Conservation (phyloP, 2,797 vertebrate species). For the Anableps anableps region DNA sequence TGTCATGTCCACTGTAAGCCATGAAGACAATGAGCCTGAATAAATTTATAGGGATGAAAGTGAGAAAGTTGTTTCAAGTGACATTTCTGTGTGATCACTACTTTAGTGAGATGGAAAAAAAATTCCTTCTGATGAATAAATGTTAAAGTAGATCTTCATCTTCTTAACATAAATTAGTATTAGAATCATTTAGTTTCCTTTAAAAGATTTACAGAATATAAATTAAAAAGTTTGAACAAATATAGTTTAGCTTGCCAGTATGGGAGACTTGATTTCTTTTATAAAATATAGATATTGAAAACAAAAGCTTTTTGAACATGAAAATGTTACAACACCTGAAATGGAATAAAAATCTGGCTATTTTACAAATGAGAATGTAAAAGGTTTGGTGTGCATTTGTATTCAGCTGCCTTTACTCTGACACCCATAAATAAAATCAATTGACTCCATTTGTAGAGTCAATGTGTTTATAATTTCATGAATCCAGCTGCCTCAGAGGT, state of each 20-base stretch:
- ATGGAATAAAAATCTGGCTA: background rate
- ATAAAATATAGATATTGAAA: too few relatives aligned
- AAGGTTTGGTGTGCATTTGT: background rate
- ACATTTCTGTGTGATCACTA: background rate
- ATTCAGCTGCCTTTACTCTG: background rate
- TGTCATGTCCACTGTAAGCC: conserved; percentile 49
- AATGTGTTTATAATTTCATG: background rate
- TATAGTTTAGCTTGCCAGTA: background rate
- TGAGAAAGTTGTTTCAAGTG: background rate
- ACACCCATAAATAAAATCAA: background rate
- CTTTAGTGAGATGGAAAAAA: background rate
- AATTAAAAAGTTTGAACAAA: background rate
- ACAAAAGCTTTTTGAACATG: background rate
- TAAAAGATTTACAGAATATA: background rate
- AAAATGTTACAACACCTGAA: background rate
- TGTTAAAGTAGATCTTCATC: background rate
- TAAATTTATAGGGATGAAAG: background rate
- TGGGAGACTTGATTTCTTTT: background rate
- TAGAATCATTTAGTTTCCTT: background rate
- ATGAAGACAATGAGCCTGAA: conserved; percentile 41
- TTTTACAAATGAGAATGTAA: background rate
- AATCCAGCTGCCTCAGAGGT: background rate
- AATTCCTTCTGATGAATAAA: background rate
- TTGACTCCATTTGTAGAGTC: background rate
- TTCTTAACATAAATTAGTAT: background rate